A percentile compares a stretch with the other conserved stretches of the same genome.
phyloP scores from a whole-genome alignment of 2,797 vertebrate genomes.

The Fringilla coelebs region DNA sequence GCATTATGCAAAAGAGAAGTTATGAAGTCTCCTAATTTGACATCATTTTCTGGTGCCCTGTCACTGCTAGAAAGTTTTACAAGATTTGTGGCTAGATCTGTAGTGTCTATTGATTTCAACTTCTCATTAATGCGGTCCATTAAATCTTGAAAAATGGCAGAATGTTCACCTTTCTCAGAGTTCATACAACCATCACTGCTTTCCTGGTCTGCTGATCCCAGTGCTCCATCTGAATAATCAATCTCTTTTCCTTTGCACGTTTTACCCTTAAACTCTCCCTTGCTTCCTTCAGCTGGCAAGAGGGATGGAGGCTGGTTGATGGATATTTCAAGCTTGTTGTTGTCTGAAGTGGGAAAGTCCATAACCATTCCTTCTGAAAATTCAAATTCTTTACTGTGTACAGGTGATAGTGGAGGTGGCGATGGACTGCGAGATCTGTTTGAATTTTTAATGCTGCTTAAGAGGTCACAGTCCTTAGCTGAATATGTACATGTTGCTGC shows the following conservation, averaged over 20 bases:
- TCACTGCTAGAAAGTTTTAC: slow-evolving; percentile 67
- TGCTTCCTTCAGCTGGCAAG: slow-evolving; percentile 78
- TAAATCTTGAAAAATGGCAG: slow-evolving; percentile 83
- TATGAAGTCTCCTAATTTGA: slow-evolving; percentile 88
- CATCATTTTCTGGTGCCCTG: slow-evolving; percentile 73
- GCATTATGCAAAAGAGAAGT: slow-evolving; percentile 87
- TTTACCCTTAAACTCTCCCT: slow-evolving; percentile 47
- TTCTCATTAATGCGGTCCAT: slow-evolving; percentile 90
- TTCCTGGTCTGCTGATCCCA: slow-evolving; percentile 49
- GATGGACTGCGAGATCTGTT: slow-evolving; percentile 83
- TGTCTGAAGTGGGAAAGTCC: slow-evolving; percentile 69
- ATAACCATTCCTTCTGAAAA: slow-evolving; percentile 70
- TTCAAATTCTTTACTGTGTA: slow-evolving; percentile 79
- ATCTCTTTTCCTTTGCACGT: slow-evolving; percentile 17
- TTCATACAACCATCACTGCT: slow-evolving; percentile 28
- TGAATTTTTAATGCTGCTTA: slow-evolving; percentile 62
- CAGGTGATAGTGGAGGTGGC: slow-evolving; percentile 87
- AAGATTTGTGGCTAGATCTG: slow-evolving; percentile 76
- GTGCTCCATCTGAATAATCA: background rate
- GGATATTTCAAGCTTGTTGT: slow-evolving; percentile 64
- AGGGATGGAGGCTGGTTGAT: slow-evolving; percentile 83
- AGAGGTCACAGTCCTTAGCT: slow-evolving; percentile 60
- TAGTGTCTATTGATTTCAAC: slow-evolving; percentile 85
- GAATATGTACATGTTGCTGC: slow-evolving; percentile 61
- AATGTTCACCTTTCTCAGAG: slow-evolving; percentile 72